Percentiles rank a stretch among this genome's conserved stretches.
phyloP scores from a whole-genome alignment of 1,140 invertebrate genomes.

The Brachionus rotundiformis region DNA sequence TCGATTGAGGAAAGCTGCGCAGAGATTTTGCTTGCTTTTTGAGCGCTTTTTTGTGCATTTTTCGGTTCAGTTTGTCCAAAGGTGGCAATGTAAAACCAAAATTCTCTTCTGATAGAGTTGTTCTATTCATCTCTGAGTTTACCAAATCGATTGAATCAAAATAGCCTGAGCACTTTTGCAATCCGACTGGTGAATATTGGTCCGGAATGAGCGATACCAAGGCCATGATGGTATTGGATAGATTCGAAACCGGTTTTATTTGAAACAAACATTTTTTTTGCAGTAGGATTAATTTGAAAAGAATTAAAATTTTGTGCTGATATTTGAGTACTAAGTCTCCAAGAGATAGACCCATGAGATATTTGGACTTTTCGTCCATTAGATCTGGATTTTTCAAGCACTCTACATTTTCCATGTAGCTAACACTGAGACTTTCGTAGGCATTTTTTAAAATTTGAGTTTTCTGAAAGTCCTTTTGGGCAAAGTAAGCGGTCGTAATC shows the following conservation, averaged over 20 bases:
- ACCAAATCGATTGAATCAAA: conserved; percentile 45
- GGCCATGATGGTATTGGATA: conserved; percentile 83
- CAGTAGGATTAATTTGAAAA: conserved; percentile 89
- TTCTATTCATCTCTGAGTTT: conserved; percentile 28
- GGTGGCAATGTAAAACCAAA: neutral
- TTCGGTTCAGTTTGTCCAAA: conserved; percentile 6
- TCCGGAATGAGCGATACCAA: conserved; percentile 85
- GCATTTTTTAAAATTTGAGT: conserved; percentile 87
- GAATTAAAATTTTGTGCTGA: conserved; percentile 83
- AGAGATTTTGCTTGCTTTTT: conserved; percentile 32
- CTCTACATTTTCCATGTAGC: conserved; percentile 32
- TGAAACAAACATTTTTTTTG: conserved; percentile 83
- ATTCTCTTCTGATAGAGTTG: neutral
- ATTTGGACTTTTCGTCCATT: conserved; percentile 10
- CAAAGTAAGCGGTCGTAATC: conserved; percentile 94
- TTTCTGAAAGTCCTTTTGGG: conserved; percentile 71
- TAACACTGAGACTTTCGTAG: conserved; percentile 84
- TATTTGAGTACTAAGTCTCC: conserved; percentile 80
- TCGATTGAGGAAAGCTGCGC: neutral
- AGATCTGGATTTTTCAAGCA: neutral
- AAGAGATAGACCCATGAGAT: conserved; percentile 73
- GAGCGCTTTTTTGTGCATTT: conserved; percentile 33
- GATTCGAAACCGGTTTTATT: conserved; percentile 83
- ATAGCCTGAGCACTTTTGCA: conserved; percentile 32
- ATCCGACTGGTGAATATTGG: conserved; percentile 63